A percentile compares a stretch with the other conserved stretches of the same genome.
phyloP scores from a whole-genome alignment of 2,888 invertebrate species.

The Lepeophtheirus nordmannii region DNA sequence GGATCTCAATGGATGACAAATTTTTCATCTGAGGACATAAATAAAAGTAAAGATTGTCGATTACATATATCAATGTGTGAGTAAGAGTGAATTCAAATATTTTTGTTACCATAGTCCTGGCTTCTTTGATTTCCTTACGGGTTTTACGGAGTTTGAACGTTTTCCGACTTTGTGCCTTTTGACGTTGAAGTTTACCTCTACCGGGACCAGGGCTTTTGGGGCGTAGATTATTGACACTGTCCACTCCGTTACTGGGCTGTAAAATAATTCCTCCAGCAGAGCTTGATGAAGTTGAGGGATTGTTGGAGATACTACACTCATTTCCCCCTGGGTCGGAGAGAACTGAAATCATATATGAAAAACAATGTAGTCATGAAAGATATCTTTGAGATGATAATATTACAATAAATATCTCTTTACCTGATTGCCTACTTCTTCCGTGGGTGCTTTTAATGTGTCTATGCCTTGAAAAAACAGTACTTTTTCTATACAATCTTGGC shows the following conservation, averaged over 20 bases:
- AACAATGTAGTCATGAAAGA: neutral
- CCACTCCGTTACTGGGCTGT: neutral
- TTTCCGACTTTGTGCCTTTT: constrained; percentile 83
- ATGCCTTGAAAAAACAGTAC: constrained; percentile 22
- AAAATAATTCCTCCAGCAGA: constrained; percentile 24
- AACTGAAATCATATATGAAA: neutral
- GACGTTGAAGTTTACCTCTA: constrained; percentile 58
- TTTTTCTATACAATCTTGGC: constrained; percentile 19
- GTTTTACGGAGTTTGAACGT: constrained; percentile 74
- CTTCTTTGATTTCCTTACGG: constrained; percentile 40
- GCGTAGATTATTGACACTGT: neutral
- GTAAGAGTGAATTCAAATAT: neutral
- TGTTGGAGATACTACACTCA: constrained; percentile 10
- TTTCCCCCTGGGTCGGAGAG: neutral
- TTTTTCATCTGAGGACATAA: neutral
- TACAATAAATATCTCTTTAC: neutral
- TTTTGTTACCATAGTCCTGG: neutral
- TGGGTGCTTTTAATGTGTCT: neutral
- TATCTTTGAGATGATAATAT: too few relatives aligned
- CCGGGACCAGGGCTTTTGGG: constrained; percentile 36
- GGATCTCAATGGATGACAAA: neutral
- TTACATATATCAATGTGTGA: neutral
- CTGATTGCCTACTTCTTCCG: constrained; percentile 13
- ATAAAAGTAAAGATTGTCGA: neutral
- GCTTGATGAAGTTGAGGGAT: constrained; percentile 24